These are phyloP conservation scores for Tanypteryx hageni DNA, from an alignment of 2,888 invertebrate species.

Conservation along the genomic window DNA sequence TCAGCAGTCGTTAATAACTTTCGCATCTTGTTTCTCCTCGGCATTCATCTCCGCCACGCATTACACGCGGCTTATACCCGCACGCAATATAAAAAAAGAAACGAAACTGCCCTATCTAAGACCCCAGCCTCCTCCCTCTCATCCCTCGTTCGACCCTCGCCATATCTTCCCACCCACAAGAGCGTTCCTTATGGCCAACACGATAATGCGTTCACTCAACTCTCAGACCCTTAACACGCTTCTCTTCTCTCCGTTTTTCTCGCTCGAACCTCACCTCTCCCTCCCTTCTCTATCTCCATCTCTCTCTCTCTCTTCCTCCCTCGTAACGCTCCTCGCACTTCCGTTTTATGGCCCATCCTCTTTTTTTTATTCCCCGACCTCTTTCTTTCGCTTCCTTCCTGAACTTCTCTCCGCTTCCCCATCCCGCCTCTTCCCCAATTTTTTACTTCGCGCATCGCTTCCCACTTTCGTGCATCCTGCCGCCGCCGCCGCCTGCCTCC, in stretches of 20 bases:
- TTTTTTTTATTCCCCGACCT: slow-evolving; percentile 64
- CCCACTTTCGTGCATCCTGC: slow-evolving; percentile 45
- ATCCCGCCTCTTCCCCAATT: slow-evolving; percentile 38
- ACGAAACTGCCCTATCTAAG: neutral
- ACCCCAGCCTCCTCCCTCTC: neutral
- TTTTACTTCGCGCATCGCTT: slow-evolving; percentile 49
- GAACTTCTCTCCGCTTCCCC: slow-evolving; percentile 53
- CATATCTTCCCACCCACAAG: neutral
- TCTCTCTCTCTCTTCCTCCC: slow-evolving; percentile 24
- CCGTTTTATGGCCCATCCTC: neutral
- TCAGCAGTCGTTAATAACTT: neutral
- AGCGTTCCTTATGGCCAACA: slow-evolving; percentile 10
- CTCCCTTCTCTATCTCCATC: neutral
- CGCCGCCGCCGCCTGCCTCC: slow-evolving; percentile 48
- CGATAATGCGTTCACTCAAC: slow-evolving; percentile 48
- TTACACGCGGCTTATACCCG: neutral
- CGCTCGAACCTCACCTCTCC: neutral
- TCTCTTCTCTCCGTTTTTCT: neutral
- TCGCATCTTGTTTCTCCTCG: neutral
- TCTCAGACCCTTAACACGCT: slow-evolving; percentile 11
- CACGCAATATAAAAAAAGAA: neutral
- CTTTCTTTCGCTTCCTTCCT: slow-evolving; percentile 67
- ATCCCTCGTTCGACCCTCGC: neutral
- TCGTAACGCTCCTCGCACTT: neutral
- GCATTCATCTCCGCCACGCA: neutral